Base-by-base conservation (phyloP, 2,113 vertebrate genomes). In the Oenanthe oenanthe region DNA sequence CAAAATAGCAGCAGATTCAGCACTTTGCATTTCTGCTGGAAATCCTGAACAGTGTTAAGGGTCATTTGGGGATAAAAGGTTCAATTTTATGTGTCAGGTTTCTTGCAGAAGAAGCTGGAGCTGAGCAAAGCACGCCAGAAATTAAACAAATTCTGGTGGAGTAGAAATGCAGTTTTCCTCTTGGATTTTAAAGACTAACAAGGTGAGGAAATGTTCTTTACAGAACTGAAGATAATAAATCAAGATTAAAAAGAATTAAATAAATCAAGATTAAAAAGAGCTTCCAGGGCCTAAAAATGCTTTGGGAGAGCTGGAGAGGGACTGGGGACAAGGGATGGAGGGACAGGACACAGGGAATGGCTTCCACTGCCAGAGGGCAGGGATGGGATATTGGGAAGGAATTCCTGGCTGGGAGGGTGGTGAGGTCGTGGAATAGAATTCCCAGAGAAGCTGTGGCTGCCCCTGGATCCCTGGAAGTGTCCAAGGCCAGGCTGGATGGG, bases 361-460 rank as follows among this genome's bases (percentile, higher is more conserved):
- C 36, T 71, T 29, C 25, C 1, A 24, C 9, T 24, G 54, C 7
- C 7, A 51, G 6, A 43, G 36, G 45, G 12, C 3, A 50, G 65
- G 43, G 15, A 9, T 71, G 66, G 15, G 47, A 36, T 25, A 16
- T 36, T 71, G 47, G 66, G 38, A 13, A 53, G 47, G 57, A 53
- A 71, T 71, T n/a, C 0, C 1, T 51, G 1, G 0, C 20, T 36
- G 16, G 6, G 47, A 61, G 38, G 36, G 8, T 31, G 56, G 2
- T 0, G 10, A 51, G 19, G 9, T 9, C 7, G 16, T 82, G 56
- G 31, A 2, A 25, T 1, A 25, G 31, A 6, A 0, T 61, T 0
- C 10, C 32, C 66, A 53, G 47, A 71, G 79, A 13, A 83, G 20
- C 17, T 71, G 66, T 68, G 63, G 53, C 22, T 80, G 77, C 1